These are phyloP conservation scores for Elymnias hypermnestra DNA, from an alignment of 1,140 invertebrate species.

Conservation along the genomic window DNA sequence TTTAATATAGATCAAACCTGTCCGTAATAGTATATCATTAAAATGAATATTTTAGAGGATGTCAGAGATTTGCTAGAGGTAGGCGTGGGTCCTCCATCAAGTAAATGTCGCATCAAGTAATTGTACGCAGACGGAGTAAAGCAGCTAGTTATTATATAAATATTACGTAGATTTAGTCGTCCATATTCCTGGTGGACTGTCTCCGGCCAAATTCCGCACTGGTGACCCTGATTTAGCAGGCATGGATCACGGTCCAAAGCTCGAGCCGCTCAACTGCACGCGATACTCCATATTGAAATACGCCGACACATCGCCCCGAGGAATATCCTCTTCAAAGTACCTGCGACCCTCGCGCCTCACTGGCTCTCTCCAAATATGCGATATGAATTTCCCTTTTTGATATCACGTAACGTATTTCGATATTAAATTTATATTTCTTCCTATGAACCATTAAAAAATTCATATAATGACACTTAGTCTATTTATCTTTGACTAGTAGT, in stretches of 20 bases:
- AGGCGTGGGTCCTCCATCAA: too few relatives aligned
- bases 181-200: neutral
- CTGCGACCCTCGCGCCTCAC: slow-evolving; percentile 51
- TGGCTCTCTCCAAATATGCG: slow-evolving; percentile 48
- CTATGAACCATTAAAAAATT: too few relatives aligned
- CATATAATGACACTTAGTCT: too few relatives aligned
- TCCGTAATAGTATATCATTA: too few relatives aligned
- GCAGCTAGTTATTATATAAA: too few relatives aligned
- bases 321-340: slow-evolving; percentile 52
- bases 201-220: slow-evolving; percentile 5
- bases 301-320: slow-evolving; percentile 44
- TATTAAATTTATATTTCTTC: too few relatives aligned
- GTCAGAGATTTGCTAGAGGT: too few relatives aligned
- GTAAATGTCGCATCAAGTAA: too few relatives aligned
- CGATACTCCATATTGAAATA: slow-evolving; percentile 65
- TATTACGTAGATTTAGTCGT: neutral
- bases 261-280: slow-evolving; percentile 35
- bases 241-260: slow-evolving; percentile 41
- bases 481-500: too few relatives aligned
- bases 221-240: slow-evolving; percentile 45
- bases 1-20: too few relatives aligned
- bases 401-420: neutral
- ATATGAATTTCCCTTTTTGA: slow-evolving; percentile 29
- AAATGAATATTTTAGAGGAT: too few relatives aligned
- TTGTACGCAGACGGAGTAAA: too few relatives aligned